Percentiles rank a stretch among this genome's conserved stretches.
These are phyloP conservation scores for Tenualosa thibaudeaui DNA, from an alignment of 2,797 vertebrate species.

Conservation along the genomic window DNA sequence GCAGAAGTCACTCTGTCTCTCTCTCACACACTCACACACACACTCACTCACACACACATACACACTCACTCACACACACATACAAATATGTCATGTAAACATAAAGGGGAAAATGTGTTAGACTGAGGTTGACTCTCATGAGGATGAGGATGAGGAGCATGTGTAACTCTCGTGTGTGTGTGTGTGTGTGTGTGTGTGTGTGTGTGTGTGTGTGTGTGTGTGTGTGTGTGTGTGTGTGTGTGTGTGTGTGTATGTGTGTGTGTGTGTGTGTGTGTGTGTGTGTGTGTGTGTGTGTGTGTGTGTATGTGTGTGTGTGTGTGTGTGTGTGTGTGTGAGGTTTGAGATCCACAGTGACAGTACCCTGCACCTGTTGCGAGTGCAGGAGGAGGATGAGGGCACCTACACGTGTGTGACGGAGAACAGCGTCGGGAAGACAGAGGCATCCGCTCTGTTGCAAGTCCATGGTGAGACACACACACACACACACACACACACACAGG, in stretches of 20 bases:
- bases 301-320: background rate
- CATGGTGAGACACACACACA: constrained; percentile 77
- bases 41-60: too few relatives aligned
- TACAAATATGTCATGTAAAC: too few relatives aligned
- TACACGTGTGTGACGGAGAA: constrained; percentile 95
- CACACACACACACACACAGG: constrained; percentile 6
- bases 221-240: background rate
- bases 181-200: background rate
- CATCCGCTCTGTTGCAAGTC: constrained; percentile 87
- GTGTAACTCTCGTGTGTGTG: too few relatives aligned
- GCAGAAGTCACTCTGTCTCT: too few relatives aligned
- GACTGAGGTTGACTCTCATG: too few relatives aligned
- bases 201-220: constrained; percentile 20
- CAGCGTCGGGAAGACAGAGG: constrained; percentile 90
- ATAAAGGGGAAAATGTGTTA: too few relatives aligned
- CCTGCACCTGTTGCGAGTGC: constrained; percentile 81
- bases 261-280: background rate
- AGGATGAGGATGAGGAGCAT: too few relatives aligned
- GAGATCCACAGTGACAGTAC: constrained; percentile 90
- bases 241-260: background rate
- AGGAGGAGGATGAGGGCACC: constrained; percentile 86
- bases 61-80: too few relatives aligned
- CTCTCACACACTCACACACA: too few relatives aligned
- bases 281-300: constrained; percentile 20
- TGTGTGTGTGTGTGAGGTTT: constrained; percentile 60